Percentiles rank a stretch among this genome's conserved stretches.
Conservation (phyloP, 2,113 vertebrate species). For the Ciconia boyciana region DNA sequence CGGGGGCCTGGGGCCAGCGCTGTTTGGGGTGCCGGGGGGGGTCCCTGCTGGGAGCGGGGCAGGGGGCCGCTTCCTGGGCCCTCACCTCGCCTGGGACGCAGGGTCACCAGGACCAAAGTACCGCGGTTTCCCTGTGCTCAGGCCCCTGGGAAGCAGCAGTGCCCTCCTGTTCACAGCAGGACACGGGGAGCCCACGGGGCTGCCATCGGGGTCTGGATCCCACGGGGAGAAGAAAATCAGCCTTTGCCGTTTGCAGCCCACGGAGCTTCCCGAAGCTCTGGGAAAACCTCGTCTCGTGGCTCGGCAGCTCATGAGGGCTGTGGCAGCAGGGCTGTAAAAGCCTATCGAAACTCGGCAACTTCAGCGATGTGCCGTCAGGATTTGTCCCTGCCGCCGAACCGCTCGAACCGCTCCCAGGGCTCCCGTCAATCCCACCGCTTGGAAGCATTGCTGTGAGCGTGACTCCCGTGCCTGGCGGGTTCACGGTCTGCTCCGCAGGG, state of each 20-base stretch:
- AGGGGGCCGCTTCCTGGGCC: neutral
- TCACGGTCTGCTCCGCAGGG: neutral
- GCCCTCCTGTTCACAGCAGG: neutral
- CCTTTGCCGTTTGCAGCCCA: neutral
- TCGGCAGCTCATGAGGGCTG: neutral
- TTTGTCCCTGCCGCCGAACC: neutral
- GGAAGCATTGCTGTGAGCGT: rapidly evolving
- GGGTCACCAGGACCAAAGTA: neutral
- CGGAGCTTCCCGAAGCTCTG: neutral
- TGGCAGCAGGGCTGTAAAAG: neutral
- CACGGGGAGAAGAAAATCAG: neutral
- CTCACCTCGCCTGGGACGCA: neutral
- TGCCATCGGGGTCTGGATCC: neutral
- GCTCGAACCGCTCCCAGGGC: neutral
- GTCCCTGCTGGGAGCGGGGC: neutral
- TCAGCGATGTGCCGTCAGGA: rapidly evolving
- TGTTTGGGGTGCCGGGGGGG: neutral
- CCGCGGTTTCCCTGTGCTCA: neutral
- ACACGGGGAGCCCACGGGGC: neutral
- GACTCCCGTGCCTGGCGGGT: rapidly evolving
- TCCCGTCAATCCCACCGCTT: rapidly evolving
- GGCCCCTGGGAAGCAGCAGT: neutral
- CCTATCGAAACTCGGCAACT: neutral
- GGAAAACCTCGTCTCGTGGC: neutral
- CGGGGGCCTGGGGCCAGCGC: neutral